Conservation (phyloP, 2,888 invertebrate species). For the Plagodis pulveraria region DNA sequence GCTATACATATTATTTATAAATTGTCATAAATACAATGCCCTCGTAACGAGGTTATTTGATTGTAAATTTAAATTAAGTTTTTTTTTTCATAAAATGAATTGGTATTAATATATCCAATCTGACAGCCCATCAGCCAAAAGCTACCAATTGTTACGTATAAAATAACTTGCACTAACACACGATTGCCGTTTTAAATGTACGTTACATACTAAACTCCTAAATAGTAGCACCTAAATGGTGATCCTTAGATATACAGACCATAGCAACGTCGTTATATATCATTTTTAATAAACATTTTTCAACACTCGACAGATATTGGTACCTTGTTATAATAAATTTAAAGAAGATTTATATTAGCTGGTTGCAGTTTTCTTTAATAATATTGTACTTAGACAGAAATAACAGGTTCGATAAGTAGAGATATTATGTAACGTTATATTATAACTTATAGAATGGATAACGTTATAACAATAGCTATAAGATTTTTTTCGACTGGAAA, state of each 20-base stretch:
- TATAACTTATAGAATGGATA: background rate
- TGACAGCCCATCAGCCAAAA: constrained; percentile 37
- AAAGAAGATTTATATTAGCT: constrained; percentile 4
- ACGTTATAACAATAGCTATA: constrained; percentile 1
- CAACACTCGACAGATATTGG: constrained; percentile 28
- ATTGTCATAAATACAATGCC: too few relatives aligned
- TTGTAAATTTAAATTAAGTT: background rate
- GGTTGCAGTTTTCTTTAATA: background rate
- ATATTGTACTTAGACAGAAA: constrained; percentile 13
- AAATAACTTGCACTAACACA: constrained; percentile 40
- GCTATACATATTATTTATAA: too few relatives aligned
- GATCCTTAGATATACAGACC: constrained; percentile 52
- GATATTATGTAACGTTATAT: constrained; percentile 12
- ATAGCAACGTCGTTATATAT: constrained; percentile 56
- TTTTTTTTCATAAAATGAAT: background rate
- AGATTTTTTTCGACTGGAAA: background rate
- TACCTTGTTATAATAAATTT: constrained; percentile 14
- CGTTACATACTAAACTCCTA: constrained; percentile 59
- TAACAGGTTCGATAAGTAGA: constrained; percentile 14
- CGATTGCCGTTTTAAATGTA: constrained; percentile 31
- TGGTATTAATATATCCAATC: constrained; percentile 25
- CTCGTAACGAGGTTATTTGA: too few relatives aligned
- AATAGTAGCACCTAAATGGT: constrained; percentile 79
- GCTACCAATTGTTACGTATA: constrained; percentile 49
- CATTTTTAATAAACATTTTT: constrained; percentile 43